Conservation (phyloP, 1,140 invertebrate species). For the Battus philenor region DNA sequence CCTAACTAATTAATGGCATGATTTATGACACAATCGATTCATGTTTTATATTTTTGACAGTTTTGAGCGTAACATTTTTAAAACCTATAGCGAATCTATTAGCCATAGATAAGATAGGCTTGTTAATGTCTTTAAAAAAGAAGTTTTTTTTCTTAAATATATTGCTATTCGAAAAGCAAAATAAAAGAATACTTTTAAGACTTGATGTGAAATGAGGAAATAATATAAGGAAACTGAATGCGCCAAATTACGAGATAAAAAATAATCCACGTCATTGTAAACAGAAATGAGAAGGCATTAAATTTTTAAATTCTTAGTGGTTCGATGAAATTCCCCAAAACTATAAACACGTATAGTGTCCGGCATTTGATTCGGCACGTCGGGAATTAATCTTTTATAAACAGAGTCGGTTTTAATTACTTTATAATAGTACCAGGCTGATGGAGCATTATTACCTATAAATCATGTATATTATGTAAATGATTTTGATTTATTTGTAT, state of each 20-base stretch:
- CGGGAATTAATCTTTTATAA: too few relatives aligned
- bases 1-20: constrained; percentile 22
- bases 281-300: constrained; percentile 9
- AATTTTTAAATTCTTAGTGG: too few relatives aligned
- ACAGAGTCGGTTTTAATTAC: too few relatives aligned
- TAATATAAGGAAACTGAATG: too few relatives aligned
- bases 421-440: too few relatives aligned
- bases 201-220: neutral
- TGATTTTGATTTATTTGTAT: too few relatives aligned
- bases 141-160: neutral
- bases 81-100: constrained; percentile 9
- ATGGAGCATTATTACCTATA: too few relatives aligned
- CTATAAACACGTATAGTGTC: too few relatives aligned
- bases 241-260: neutral
- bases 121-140: neutral
- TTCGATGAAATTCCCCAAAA: too few relatives aligned
- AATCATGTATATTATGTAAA: too few relatives aligned
- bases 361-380: too few relatives aligned
- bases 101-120: constrained; percentile 8
- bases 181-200: neutral
- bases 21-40: constrained; percentile 27
- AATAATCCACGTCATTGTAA: neutral
- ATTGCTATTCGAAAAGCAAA: neutral
- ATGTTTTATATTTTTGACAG: constrained; percentile 14
- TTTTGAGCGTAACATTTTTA: neutral